Evolutionary conservation across 2,113 vertebrate genomes (phyloP).

Genomic region (Panthera leo): DNA sequence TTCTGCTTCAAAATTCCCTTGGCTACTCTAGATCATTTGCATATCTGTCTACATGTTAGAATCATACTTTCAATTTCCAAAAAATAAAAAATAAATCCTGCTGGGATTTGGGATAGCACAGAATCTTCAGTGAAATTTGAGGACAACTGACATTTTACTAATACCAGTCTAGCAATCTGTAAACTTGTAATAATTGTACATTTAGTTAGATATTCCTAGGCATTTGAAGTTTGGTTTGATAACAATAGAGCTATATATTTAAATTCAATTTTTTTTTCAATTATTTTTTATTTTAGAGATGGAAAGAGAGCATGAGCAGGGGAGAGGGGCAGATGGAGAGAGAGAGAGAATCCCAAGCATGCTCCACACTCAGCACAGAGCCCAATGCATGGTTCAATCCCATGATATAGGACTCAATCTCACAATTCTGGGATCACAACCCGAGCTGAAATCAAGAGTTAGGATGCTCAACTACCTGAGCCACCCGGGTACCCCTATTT

Average conservation of each 20-base stretch:
- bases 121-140: not conserved
- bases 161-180: not conserved
- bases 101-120: not conserved
- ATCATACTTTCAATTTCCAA: not conserved
- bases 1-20: not conserved
- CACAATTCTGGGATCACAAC: too few species aligned
- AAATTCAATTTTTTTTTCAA: not conserved
- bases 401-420: too few species aligned
- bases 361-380: too few species aligned
- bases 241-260: not conserved
- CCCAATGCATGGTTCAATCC: too few species aligned
- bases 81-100: not conserved
- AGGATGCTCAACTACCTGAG: too few species aligned
- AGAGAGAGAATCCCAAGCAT: too few species aligned
- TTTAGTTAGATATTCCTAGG: not conserved
- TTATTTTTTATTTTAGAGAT: too few species aligned
- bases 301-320: too few species aligned
- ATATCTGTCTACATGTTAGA: not conserved
- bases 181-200: not conserved
- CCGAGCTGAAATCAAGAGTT: too few species aligned
- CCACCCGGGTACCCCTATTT: not conserved
- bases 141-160: not conserved
- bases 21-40: not conserved
- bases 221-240: not conserved
- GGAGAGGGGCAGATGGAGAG: too few species aligned